These are phyloP conservation scores for Balearica regulorum DNA, from an alignment of 2,797 vertebrate species.

Conservation along the genomic window DNA sequence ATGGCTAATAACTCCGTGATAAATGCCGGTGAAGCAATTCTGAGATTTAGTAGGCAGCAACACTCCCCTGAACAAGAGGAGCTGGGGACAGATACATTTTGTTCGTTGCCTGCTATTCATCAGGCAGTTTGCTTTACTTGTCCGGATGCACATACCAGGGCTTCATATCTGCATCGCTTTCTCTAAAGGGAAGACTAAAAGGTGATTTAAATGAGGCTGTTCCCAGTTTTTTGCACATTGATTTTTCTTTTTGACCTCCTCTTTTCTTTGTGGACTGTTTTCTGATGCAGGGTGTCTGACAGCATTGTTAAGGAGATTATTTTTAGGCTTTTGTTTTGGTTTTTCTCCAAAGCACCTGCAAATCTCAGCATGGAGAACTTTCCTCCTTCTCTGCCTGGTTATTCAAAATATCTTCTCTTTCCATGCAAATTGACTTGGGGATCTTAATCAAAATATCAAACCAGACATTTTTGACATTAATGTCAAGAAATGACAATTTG, in stretches of 20 bases:
- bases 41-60: not conserved
- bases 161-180: not conserved
- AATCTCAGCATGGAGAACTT: not conserved
- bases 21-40: not conserved
- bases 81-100: not conserved
- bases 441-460: not conserved
- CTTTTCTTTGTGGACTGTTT: not conserved
- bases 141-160: not conserved
- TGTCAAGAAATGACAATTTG: not conserved
- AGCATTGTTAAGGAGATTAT: not conserved
- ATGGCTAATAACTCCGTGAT: not conserved
- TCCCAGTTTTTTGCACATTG: not conserved
- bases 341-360: not conserved
- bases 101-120: not conserved
- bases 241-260: not conserved
- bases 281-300: not conserved
- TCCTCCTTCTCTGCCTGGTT: not conserved
- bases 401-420: not conserved
- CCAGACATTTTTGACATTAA: not conserved
- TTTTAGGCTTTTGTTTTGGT: not conserved
- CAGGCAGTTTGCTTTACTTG: not conserved
- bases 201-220: not conserved
- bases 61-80: not conserved
- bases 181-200: not conserved
- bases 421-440: not conserved